phyloP scores from a whole-genome alignment of 2,113 vertebrate species.

The Periophthalmus modestus region DNA sequence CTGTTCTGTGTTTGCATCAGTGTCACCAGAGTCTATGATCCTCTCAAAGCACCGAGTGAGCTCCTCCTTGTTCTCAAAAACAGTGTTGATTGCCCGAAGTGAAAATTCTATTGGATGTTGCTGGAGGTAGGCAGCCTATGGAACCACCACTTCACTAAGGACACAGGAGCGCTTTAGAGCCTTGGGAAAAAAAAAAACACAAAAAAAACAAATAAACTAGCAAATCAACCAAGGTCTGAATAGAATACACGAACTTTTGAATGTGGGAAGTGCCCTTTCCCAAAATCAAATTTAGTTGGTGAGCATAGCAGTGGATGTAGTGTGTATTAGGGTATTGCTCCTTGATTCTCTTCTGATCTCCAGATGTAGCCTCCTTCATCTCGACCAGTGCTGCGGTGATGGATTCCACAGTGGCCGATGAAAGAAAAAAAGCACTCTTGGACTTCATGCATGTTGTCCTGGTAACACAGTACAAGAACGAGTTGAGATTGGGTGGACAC shows the following conservation, averaged over 20 bases:
- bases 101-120: conserved; percentile 13
- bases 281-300: background rate
- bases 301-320: background rate
- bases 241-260: background rate
- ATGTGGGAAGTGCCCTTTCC: background rate
- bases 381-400: background rate
- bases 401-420: background rate
- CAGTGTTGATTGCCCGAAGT: conserved; percentile 1
- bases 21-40: conserved; percentile 15
- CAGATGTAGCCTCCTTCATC: background rate
- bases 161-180: conserved; percentile 9
- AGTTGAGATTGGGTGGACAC: background rate
- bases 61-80: conserved; percentile 9
- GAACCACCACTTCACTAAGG: conserved; percentile 23
- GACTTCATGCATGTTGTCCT: background rate
- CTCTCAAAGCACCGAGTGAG: conserved; percentile 18
- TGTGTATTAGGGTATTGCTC: background rate
- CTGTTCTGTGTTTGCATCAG: conserved; percentile 1
- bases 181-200: background rate
- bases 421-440: background rate
- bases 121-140: background rate
- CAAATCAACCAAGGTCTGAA: conserved; percentile 16
- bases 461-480: background rate
- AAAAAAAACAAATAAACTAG: no score
- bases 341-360: no score